A percentile compares a stretch with the other conserved stretches of the same genome.
Conservation (phyloP, 53 echinoderm and acorn worm species). For the Holothuria leucospilota region DNA sequence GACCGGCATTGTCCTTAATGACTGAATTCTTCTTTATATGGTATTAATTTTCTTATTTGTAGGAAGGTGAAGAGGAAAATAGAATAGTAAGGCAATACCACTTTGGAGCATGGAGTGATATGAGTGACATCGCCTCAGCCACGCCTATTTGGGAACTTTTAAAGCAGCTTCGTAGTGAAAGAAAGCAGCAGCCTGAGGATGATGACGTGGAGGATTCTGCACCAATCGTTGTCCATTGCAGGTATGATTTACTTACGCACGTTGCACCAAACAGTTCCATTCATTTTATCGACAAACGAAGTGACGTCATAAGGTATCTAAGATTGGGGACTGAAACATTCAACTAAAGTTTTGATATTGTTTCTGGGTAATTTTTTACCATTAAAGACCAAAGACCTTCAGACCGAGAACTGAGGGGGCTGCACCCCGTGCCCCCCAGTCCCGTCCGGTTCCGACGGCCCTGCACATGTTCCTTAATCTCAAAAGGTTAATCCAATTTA, state of each 20-base stretch:
- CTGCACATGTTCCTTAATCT: too few species aligned
- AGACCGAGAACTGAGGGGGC: too few species aligned
- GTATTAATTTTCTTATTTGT: background rate
- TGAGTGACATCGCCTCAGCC: constrained; percentile 71
- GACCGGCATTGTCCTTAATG: too few species aligned
- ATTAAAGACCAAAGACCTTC: too few species aligned
- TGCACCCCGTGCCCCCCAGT: too few species aligned
- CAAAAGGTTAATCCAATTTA: too few species aligned
- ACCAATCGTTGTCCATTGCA: constrained; percentile 92
- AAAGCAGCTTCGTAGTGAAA: constrained; percentile 52
- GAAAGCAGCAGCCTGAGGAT: background rate
- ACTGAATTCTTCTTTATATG: too few species aligned
- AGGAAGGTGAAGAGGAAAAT: constrained; percentile 52
- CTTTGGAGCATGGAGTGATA: constrained; percentile 80
- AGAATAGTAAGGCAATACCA: constrained; percentile 74
- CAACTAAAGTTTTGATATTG: too few species aligned
- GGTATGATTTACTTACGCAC: constrained; percentile 43
- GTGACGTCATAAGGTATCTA: background rate
- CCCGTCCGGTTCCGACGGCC: too few species aligned
- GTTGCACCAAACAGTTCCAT: background rate
- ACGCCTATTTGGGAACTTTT: constrained; percentile 67
- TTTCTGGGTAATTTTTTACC: too few species aligned
- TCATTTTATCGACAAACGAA: background rate
- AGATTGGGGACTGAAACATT: background rate
- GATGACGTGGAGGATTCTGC: constrained; percentile 1